Base-by-base conservation (phyloP, 2,113 vertebrate genomes). In the Python bivittatus region DNA sequence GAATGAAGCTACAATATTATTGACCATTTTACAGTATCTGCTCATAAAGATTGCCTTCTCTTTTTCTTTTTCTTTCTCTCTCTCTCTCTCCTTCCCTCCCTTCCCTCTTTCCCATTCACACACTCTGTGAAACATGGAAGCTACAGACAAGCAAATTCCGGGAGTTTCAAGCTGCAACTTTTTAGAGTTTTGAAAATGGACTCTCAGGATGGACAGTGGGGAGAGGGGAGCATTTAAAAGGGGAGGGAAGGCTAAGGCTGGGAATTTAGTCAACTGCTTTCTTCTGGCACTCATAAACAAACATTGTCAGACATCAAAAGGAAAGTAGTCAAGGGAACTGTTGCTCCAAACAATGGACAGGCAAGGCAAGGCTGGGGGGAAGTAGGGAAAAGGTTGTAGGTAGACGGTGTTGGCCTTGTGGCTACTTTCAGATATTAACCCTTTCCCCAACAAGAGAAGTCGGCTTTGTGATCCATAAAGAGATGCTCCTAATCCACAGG, bases 261-360 rank as follows among this genome's bases (percentile, higher is more conserved):
- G 94, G 95, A 95, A 96, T 58, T 96, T 96, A 95, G 95, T 96
- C 94, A 96, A 96, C 96, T 38, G 96, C 95, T 95, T 96, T 94
- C 95, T 54, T 93, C 97, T 97, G 97, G 97, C 97, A 96, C 97
- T 97, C 92, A 97, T 97, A 97, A 97, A 97, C 97, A 97, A 97
- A 97, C 97, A 97, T 95, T 95, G 95, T 94, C 96, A 97, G 96
- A 97, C 97, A 95, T 97, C 97, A 97, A 97, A 97, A 97, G 97
- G 96, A 96, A 97, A 94, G 94, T 95, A 97, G 97, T 96, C 96
- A 97, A 97, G 92, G 96, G 94, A 96, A 96, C 96, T 96, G 94
- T 95, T 93, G 95, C 95, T 95, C 95, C 97, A 97, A 97, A 97
- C 97, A 97, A 97, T 97, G 97, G 95, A 92, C 94, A 93, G 96